These are phyloP conservation scores for Rhingia rostrata DNA, from an alignment of 2,888 invertebrate genomes.

Conservation along the genomic window DNA sequence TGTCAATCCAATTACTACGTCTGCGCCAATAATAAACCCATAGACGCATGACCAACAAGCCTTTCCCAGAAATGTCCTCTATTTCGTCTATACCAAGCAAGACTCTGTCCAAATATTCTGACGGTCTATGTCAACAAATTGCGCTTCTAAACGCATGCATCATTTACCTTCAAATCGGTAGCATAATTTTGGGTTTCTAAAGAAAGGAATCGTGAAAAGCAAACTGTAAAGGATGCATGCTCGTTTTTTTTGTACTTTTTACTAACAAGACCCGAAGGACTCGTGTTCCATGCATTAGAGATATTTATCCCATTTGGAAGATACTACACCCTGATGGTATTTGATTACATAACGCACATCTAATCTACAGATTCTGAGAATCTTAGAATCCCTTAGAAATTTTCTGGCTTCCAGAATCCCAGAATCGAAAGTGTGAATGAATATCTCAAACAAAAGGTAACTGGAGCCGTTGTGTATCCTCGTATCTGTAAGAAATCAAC, in stretches of 20 bases:
- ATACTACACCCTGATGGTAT: neutral
- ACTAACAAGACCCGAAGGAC: constrained; percentile 49
- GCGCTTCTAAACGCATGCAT: neutral
- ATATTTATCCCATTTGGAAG: constrained; percentile 18
- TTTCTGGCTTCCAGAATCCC: neutral
- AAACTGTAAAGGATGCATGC: neutral
- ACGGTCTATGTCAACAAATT: constrained; percentile 17
- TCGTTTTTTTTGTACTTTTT: constrained; percentile 13
- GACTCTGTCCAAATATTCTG: constrained; percentile 8
- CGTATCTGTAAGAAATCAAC: constrained; percentile 32
- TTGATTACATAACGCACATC: constrained; percentile 17
- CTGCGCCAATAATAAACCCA: neutral
- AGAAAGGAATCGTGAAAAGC: constrained; percentile 34
- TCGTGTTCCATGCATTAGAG: constrained; percentile 41
- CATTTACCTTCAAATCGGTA: constrained; percentile 53
- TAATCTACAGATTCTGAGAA: constrained; percentile 24
- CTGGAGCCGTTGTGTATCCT: constrained; percentile 36
- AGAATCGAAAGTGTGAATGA: constrained; percentile 55
- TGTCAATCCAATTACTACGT: neutral
- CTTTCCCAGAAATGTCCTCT: constrained; percentile 14
- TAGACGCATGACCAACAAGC: neutral
- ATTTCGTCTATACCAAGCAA: neutral
- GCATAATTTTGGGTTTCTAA: constrained; percentile 53
- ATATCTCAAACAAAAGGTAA: constrained; percentile 57
- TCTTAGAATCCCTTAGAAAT: constrained; percentile 2